phyloP scores from a whole-genome alignment of 2,113 vertebrate species.

The Pimephales promelas region DNA sequence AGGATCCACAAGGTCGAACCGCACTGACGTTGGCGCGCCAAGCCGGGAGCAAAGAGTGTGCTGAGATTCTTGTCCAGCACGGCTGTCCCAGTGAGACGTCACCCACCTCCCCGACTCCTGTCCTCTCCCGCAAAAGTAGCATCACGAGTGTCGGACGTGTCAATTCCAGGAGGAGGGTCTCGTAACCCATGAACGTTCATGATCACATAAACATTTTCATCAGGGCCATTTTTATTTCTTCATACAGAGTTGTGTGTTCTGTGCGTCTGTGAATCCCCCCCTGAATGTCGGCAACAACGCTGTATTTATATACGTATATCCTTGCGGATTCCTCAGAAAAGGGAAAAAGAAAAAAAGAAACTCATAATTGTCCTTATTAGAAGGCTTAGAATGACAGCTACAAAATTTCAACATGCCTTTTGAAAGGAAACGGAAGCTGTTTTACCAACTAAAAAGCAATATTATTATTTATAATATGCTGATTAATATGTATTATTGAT shows the following conservation, averaged over 20 bases:
- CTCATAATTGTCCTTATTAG: conserved; percentile 34
- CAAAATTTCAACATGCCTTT: conserved; percentile 34
- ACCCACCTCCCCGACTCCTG: conserved; percentile 78
- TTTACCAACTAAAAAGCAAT: conserved; percentile 75
- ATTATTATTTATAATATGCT: conserved; percentile 68
- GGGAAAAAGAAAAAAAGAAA: conserved; percentile 29
- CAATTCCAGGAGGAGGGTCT: conserved; percentile 78
- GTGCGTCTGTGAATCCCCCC: conserved; percentile 40
- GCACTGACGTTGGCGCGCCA: conserved; percentile 83
- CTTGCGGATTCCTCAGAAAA: conserved; percentile 42
- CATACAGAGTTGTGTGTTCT: conserved; percentile 46
- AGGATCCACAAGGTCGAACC: conserved; percentile 83
- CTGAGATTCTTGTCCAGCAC: conserved; percentile 88
- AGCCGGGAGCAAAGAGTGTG: conserved; percentile 85
- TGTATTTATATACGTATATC: conserved; percentile 37
- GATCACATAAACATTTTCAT: conserved; percentile 40
- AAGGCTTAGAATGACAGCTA: conserved; percentile 33
- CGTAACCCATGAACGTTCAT: conserved; percentile 62
- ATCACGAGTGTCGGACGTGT: conserved; percentile 85
- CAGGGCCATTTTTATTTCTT: conserved; percentile 46
- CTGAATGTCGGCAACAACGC: conserved; percentile 4
- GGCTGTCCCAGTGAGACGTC: conserved; percentile 84
- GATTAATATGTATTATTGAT: conserved; percentile 45
- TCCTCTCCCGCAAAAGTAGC: conserved; percentile 86
- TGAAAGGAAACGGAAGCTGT: conserved; percentile 38